Percentiles rank a stretch among this genome's conserved stretches.
These are phyloP conservation scores for Neodiprion pinetum DNA, from an alignment of 1,140 invertebrate species.

Conservation along the genomic window DNA sequence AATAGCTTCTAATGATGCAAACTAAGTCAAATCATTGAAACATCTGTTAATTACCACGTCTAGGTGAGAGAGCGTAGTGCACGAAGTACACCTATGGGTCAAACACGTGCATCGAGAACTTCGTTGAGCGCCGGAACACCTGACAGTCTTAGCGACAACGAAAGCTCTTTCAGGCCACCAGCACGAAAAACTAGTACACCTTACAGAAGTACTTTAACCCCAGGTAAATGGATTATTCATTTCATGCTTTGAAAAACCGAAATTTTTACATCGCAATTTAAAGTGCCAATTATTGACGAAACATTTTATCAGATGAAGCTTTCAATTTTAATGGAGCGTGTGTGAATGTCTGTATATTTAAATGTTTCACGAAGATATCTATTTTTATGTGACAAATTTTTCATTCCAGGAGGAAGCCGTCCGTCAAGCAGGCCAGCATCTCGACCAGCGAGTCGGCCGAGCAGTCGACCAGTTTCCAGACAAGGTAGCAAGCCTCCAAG, in stretches of 20 bases:
- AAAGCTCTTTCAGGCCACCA: slow-evolving; percentile 70
- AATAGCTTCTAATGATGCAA: not conserved
- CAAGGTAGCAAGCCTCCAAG: slow-evolving; percentile 88
- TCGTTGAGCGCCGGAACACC: slow-evolving; percentile 83
- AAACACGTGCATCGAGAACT: slow-evolving; percentile 70
- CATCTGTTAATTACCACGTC: slow-evolving; percentile 28
- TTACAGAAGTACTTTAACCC: slow-evolving; percentile 56
- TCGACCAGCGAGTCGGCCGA: slow-evolving; percentile 71
- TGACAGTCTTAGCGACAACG: slow-evolving; percentile 86
- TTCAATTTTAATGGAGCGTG: not conserved
- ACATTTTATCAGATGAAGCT: slow-evolving; percentile 13
- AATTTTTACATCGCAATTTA: not conserved
- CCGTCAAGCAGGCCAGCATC: slow-evolving; percentile 74
- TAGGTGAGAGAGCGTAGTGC: slow-evolving; percentile 89
- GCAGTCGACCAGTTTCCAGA: slow-evolving; percentile 81
- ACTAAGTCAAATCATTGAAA: not conserved
- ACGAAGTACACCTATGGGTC: slow-evolving; percentile 84
- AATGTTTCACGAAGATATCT: slow-evolving; percentile 1
- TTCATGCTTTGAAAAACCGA: not conserved
- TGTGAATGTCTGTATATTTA: slow-evolving; percentile 7
- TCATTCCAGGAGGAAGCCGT: slow-evolving; percentile 57
- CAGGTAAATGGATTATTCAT: slow-evolving; percentile 56
- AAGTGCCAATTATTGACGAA: not conserved
- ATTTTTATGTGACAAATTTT: slow-evolving; percentile 17
- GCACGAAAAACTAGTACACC: slow-evolving; percentile 54